A percentile compares a stretch with the other conserved stretches of the same genome.
Evolutionary conservation across 2,797 vertebrate species (phyloP).

Genomic region (Propithecus deckenii): DNA sequence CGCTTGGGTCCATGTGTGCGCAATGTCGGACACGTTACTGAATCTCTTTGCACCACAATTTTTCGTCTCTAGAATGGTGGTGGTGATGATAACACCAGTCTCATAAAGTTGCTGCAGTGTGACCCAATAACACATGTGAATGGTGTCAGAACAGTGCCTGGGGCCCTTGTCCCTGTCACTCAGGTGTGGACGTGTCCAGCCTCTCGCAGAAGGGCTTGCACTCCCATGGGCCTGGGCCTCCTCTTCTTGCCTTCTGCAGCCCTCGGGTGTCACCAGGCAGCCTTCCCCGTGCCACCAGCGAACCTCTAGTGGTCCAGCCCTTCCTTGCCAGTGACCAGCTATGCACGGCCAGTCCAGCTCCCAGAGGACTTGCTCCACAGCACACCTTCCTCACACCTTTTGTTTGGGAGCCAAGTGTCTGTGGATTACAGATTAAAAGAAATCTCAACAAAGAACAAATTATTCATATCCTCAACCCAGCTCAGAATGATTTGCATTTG

Average conservation of each 20-base stretch:
- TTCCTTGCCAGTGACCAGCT: neutral
- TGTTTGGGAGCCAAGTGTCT: neutral
- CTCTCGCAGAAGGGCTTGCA: neutral
- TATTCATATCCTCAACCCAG: neutral
- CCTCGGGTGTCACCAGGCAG: neutral
- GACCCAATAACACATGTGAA: neutral
- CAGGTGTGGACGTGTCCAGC: neutral
- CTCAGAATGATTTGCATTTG: neutral
- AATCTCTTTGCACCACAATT: neutral
- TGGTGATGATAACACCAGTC: neutral
- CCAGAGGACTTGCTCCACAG: neutral
- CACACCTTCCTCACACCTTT: neutral
- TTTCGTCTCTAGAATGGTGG: neutral
- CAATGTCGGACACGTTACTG: rapidly evolving
- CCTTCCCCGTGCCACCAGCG: neutral
- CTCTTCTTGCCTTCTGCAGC: neutral
- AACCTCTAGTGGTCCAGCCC: neutral
- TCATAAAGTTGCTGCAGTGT: neutral
- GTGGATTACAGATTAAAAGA: neutral
- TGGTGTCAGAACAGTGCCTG: neutral
- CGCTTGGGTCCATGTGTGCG: rapidly evolving
- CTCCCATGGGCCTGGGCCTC: neutral
- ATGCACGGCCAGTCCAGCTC: neutral
- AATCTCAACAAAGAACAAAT: neutral
- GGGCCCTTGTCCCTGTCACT: neutral